Evolutionary conservation across 2,797 vertebrate genomes (phyloP).

Genomic region (Rhadinocentrus ornatus): DNA sequence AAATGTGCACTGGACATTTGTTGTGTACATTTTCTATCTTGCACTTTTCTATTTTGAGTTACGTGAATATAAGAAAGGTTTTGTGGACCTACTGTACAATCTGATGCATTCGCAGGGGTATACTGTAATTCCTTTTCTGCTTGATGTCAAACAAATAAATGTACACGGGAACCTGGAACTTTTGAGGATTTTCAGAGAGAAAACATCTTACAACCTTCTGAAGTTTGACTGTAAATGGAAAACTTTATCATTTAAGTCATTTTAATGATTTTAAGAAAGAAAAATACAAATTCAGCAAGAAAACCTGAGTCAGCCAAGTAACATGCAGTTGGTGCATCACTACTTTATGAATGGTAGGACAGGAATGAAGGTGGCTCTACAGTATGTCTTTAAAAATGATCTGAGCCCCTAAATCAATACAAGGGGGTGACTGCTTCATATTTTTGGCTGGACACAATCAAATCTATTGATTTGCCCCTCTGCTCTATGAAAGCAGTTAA

Average conservation of each 20-base stretch:
- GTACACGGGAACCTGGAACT: neutral
- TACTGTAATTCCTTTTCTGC: neutral
- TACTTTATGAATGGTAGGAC: neutral
- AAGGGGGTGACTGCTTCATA: slow-evolving; percentile 61
- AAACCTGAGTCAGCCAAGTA: neutral
- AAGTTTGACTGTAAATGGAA: neutral
- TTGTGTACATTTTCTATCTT: neutral
- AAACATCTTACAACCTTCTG: neutral
- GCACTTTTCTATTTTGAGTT: neutral
- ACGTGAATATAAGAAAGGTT: neutral
- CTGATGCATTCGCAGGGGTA: neutral
- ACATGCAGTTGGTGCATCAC: neutral
- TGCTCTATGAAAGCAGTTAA: slow-evolving; percentile 52
- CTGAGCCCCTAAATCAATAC: slow-evolving; percentile 56
- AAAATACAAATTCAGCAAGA: neutral
- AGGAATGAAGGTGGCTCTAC: no score
- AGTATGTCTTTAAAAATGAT: no score
- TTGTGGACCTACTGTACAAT: neutral
- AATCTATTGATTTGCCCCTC: slow-evolving; percentile 64
- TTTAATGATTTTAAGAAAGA: no score
- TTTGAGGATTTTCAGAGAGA: neutral
- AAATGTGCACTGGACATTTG: neutral
- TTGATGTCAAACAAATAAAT: neutral
- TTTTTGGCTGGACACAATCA: slow-evolving; percentile 65
- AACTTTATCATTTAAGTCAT: no score